Evolutionary conservation across 2,797 vertebrate species (phyloP).

Genomic region (Triplophysa yarkandensis): DNA sequence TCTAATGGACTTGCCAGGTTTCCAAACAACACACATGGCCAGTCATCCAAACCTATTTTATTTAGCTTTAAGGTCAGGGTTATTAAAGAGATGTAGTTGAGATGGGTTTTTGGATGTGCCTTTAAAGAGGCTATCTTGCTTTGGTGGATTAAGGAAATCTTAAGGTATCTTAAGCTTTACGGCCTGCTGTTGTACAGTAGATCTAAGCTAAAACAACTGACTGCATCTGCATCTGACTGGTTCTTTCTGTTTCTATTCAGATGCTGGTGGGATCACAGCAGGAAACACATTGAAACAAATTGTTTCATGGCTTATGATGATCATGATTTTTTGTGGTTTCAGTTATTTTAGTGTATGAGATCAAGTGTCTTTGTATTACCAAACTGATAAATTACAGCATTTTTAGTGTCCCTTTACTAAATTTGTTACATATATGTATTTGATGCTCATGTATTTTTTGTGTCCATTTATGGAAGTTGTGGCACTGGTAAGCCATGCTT

Average conservation of each 20-base stretch:
- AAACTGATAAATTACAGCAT: neutral
- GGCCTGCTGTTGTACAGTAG: slow-evolving; percentile 1
- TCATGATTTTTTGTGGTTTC: neutral
- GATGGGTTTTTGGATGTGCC: slow-evolving; percentile 1
- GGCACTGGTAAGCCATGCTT: no score
- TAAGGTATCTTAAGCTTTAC: slow-evolving; percentile 5
- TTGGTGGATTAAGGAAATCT: neutral
- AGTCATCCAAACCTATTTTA: neutral
- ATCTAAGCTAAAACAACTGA: slow-evolving; percentile 34
- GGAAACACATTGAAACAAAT: slow-evolving; percentile 15
- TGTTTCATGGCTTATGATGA: neutral
- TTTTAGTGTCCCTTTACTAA: neutral
- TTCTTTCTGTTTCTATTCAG: slow-evolving; percentile 7
- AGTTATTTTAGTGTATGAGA: neutral
- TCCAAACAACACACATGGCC: neutral
- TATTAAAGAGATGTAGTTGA: neutral
- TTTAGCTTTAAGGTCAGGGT: neutral
- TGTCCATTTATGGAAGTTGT: no score
- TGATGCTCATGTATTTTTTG: no score
- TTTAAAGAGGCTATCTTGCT: neutral
- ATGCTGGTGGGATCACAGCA: slow-evolving; percentile 11
- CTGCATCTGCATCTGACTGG: neutral
- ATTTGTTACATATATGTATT: neutral
- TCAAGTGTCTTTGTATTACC: neutral
- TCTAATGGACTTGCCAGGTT: neutral